Base-by-base conservation (phyloP, 2,888 invertebrate genomes). In the Agrotis exclamationis region DNA sequence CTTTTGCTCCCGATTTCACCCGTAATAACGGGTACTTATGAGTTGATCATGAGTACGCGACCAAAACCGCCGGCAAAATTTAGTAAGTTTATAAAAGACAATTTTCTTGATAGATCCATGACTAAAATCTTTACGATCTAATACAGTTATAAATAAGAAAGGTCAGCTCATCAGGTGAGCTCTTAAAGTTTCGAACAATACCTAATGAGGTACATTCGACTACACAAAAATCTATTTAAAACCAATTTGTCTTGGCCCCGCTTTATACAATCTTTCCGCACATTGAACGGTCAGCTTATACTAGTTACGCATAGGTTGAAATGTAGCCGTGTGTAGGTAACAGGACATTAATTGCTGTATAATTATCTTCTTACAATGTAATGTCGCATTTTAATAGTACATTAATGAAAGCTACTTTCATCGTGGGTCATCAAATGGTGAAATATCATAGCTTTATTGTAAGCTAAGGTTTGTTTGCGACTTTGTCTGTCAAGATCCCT, bases 361-460 rank as follows among this genome's bases (percentile, higher is more conserved):
- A 64, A 79, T 79, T 56, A 60, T 47, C 20, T 64, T 45, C 47
- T 77, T 70, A 75, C 71, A 79, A 74, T 39, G 76, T 77, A 79
- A 45, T 39, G 28, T 20, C 45, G 54, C 56, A 45, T 70, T 64
- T 75, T 70, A 79, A 63, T 57, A 47, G 58, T 44, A 45, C 39
- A 45, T 60, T 53, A 50, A 79, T 11, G 57, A 54, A 18, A 62
- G n/a, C 14, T 60, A 64, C 79, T 77, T 73, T 73, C 78, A 58
- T 66, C 53, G 20, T 66, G 62, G 5, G 22, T 50, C 28, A 54
- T 78, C 58, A 75, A 74, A 69, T n/a, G 39, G 44, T 50, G n/a
- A 50, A 24, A 20, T 76, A 56, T 56, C 20, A 45, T 33, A 45
- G 44, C 63, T 78, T 79, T 78, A 79, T 70, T 60, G 66, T 3